Conservation (phyloP, 1,140 invertebrate genomes). For the Anastrepha obliqua region DNA sequence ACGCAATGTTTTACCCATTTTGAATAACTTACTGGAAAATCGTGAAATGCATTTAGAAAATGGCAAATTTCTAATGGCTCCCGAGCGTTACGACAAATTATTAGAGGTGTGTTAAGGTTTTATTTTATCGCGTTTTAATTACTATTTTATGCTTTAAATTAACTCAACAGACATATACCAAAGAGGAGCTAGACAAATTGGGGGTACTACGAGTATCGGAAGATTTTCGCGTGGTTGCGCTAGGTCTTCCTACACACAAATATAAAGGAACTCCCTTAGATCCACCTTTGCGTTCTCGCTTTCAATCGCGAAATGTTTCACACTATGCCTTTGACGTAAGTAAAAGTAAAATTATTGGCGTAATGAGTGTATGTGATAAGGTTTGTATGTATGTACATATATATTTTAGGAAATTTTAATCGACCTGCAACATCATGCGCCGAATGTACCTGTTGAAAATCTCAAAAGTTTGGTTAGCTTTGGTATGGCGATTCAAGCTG, state of each 20-base stretch:
- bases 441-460: slow-evolving; percentile 77
- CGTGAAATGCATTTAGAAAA: slow-evolving; percentile 99
- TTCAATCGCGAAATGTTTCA: slow-evolving; percentile 92
- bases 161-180: slow-evolving; percentile 81
- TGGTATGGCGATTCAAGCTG: slow-evolving; percentile 83
- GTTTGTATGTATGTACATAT: not conserved
- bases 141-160: not conserved
- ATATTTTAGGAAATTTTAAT: slow-evolving; percentile 78
- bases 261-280: slow-evolving; percentile 95
- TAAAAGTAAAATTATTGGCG: not conserved
- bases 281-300: slow-evolving; percentile 94
- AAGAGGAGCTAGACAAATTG: slow-evolving; percentile 88
- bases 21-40: slow-evolving; percentile 99
- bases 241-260: slow-evolving; percentile 91
- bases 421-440: slow-evolving; percentile 76
- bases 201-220: slow-evolving; percentile 92
- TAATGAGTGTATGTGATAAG: not conserved
- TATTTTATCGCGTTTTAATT: not conserved
- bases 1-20: slow-evolving; percentile 94
- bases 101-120: slow-evolving; percentile 79
- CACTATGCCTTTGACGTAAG: slow-evolving; percentile 79
- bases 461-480: slow-evolving; percentile 84
- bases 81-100: slow-evolving; percentile 92
- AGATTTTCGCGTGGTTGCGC: slow-evolving; percentile 92
- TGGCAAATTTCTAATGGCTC: slow-evolving; percentile 93